phyloP scores from a whole-genome alignment of 2,113 vertebrate species.

The Gallinago paraguaiae region DNA sequence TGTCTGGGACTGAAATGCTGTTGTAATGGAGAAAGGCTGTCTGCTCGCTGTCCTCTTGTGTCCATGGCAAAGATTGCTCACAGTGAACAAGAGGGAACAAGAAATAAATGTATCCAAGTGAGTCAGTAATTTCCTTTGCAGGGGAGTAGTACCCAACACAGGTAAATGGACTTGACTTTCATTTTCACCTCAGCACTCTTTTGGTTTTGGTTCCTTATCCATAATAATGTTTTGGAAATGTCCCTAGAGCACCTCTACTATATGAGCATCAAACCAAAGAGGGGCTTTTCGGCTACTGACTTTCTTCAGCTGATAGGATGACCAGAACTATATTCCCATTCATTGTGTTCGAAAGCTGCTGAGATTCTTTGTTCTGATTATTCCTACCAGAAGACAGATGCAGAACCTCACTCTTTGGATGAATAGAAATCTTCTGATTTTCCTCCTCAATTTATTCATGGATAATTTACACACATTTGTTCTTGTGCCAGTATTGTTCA shows the following conservation, averaged over 20 bases:
- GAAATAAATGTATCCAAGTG: neutral
- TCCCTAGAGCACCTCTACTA: neutral
- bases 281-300: neutral
- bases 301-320: neutral
- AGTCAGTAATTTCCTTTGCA: neutral
- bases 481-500: conserved; percentile 46
- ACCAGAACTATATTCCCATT: neutral
- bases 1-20: neutral
- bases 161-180: neutral
- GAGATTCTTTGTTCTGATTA: neutral
- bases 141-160: neutral
- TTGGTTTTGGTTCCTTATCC: neutral
- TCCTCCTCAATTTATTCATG: conserved; percentile 16
- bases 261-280: neutral
- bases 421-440: conserved; percentile 18
- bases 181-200: neutral
- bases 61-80: neutral
- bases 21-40: neutral
- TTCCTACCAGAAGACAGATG: neutral
- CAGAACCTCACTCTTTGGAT: neutral
- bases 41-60: neutral
- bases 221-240: neutral
- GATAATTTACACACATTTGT: conserved; percentile 43
- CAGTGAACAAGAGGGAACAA: neutral
- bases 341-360: neutral